Percentiles rank a stretch among this genome's conserved stretches.
Evolutionary conservation across 1,140 invertebrate species (phyloP).

Genomic region (Antheraea pernyi): DNA sequence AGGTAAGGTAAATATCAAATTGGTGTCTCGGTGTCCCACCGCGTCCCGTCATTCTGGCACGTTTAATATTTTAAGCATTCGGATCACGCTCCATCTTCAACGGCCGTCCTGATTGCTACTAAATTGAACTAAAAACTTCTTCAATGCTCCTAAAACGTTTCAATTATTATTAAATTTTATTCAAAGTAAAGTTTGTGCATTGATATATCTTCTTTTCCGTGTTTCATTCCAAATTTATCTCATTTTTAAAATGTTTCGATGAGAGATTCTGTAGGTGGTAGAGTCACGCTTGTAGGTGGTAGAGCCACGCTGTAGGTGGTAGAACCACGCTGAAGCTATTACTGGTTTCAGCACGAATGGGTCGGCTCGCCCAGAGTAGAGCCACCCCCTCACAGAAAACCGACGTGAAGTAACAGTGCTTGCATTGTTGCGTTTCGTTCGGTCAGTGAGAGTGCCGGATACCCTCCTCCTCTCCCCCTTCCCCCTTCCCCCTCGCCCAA

Average conservation of each 20-base stretch:
- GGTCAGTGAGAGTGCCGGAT: no score
- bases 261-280: no score
- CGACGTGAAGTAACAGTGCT: no score
- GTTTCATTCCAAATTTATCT: constrained; percentile 4
- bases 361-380: no score
- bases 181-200: constrained; percentile 30
- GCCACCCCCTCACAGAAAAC: no score
- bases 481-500: no score
- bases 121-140: constrained; percentile 78
- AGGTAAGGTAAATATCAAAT: constrained; percentile 43
- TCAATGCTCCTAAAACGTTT: constrained; percentile 70
- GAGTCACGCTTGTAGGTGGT: no score
- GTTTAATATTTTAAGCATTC: constrained; percentile 75
- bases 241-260: not conserved
- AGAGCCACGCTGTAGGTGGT: no score
- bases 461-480: no score
- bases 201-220: not conserved
- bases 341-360: no score
- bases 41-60: constrained; percentile 58
- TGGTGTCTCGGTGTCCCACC: constrained; percentile 50
- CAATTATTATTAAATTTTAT: constrained; percentile 51
- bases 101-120: constrained; percentile 73
- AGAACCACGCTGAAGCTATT: no score
- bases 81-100: constrained; percentile 67
- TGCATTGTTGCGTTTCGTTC: no score